Conservation (phyloP, 2,113 vertebrate genomes). For the Cervus canadensis region DNA sequence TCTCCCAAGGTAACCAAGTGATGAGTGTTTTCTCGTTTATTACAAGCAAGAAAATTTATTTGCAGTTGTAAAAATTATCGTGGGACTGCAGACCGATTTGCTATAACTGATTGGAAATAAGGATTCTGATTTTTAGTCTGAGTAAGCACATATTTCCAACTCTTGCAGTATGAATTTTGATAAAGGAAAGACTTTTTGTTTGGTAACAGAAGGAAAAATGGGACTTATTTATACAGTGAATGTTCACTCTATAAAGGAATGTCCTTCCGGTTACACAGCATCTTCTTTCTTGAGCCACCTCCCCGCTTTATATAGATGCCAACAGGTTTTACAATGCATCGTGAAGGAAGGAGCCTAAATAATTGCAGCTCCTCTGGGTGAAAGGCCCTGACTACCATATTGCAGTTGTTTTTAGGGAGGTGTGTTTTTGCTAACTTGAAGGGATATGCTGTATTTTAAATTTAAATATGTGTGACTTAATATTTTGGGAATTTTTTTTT, state of each 20-base stretch:
- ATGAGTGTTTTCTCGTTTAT: background rate
- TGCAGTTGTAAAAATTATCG: background rate
- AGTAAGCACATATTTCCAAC: conserved; percentile 54
- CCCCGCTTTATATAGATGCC: conserved; percentile 4
- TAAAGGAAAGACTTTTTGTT: conserved; percentile 54
- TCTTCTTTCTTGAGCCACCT: conserved; percentile 6
- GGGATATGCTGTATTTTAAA: conserved; percentile 78
- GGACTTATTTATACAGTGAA: conserved; percentile 33
- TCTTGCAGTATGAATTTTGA: background rate
- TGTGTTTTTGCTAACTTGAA: conserved; percentile 74
- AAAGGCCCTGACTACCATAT: conserved; percentile 52
- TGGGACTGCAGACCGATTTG: conserved; percentile 4
- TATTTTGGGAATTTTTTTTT: conserved; percentile 70
- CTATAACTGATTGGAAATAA: conserved; percentile 42
- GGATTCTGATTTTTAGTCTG: conserved; percentile 60
- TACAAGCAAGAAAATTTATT: conserved; percentile 39
- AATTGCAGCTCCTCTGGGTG: conserved; percentile 58
- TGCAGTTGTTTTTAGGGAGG: conserved; percentile 65
- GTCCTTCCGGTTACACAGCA: background rate
- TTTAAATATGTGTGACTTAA: conserved; percentile 75
- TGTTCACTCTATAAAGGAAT: conserved; percentile 15
- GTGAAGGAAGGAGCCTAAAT: conserved; percentile 48
- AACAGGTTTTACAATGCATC: background rate
- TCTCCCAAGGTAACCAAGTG: background rate
- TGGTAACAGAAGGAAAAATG: conserved; percentile 59